Conservation (phyloP, 2,113 vertebrate genomes). For the Archilochus colubris region DNA sequence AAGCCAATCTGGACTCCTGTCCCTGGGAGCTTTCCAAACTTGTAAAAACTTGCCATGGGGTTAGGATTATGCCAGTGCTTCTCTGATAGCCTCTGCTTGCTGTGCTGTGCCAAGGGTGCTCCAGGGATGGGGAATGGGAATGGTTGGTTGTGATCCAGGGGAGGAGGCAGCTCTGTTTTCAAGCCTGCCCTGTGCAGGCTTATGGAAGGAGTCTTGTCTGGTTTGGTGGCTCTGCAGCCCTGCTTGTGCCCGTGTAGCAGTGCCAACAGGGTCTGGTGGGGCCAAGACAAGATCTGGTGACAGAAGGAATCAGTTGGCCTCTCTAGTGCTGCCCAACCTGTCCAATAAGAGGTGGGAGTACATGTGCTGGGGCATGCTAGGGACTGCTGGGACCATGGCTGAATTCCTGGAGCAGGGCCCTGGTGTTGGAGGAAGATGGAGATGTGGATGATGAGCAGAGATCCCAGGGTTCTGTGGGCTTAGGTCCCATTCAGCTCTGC, state of each 20-base stretch:
- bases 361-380: no score
- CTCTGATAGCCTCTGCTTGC: not conserved
- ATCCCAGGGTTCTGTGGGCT: not conserved
- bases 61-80: not conserved
- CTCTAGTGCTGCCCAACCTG: not conserved
- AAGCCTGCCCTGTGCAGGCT: not conserved
- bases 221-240: not conserved
- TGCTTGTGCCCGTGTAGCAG: not conserved
- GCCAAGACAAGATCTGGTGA: not conserved
- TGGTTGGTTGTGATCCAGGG: not conserved
- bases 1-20: not conserved
- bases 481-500: not conserved
- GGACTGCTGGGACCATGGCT: not conserved
- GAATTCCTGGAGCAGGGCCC: not conserved
- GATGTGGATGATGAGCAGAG: not conserved
- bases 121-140: fast-evolving
- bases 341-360: not conserved
- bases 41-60: not conserved
- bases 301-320: not conserved
- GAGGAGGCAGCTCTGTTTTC: not conserved
- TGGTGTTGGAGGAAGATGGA: not conserved
- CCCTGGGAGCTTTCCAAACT: not conserved
- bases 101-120: not conserved
- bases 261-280: not conserved
- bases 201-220: fast-evolving